phyloP scores from a whole-genome alignment of 1,140 invertebrate genomes.

The Nomia melanderi region DNA sequence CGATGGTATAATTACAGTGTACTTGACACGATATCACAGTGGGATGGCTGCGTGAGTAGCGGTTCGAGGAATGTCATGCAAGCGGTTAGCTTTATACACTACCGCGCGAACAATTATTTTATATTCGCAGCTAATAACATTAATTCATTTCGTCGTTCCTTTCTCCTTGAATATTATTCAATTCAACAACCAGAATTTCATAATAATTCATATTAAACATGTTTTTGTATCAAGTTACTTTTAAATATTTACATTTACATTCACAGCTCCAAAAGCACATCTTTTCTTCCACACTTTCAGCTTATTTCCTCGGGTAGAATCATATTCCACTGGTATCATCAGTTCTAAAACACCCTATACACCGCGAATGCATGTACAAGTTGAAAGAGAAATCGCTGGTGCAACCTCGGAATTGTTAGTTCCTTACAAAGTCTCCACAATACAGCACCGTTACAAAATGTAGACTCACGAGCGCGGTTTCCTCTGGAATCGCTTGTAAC shows the following conservation, averaged over 20 bases:
- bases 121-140: no score
- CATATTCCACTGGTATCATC: no score
- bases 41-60: neutral
- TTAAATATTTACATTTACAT: no score
- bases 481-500: neutral
- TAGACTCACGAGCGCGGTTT: neutral
- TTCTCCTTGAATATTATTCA: neutral
- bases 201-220: neutral
- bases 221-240: no score
- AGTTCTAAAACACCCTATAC: neutral
- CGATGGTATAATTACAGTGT: conserved; percentile 39
- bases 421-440: neutral
- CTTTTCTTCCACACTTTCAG: no score
- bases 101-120: neutral
- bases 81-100: neutral
- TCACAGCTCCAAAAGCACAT: no score
- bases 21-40: conserved; percentile 37
- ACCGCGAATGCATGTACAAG: neutral
- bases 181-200: neutral
- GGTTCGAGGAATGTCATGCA: neutral
- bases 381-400: neutral
- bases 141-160: no score
- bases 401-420: neutral
- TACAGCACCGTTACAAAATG: conserved; percentile 2
- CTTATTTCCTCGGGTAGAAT: no score